Evolutionary conservation across 2,797 vertebrate genomes (phyloP).

Genomic region (Lophotriccus pileatus): DNA sequence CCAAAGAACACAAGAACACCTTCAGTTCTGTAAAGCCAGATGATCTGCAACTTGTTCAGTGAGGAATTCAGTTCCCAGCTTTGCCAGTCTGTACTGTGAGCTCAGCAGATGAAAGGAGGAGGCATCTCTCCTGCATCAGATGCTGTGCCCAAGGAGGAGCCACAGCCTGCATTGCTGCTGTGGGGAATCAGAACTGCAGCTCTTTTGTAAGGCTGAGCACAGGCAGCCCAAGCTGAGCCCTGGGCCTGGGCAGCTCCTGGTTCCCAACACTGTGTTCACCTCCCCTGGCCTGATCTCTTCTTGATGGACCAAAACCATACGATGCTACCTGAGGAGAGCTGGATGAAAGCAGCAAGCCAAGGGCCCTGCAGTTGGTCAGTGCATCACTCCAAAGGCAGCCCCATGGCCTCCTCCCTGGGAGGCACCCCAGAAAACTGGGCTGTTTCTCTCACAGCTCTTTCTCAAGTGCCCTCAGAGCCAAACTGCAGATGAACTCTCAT

Average conservation of each 20-base stretch:
- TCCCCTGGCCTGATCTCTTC: neutral
- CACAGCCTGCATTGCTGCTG: neutral
- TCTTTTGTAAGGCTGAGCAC: neutral
- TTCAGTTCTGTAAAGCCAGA: neutral
- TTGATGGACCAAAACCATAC: rapidly evolving
- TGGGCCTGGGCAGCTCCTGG: neutral
- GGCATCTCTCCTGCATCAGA: neutral
- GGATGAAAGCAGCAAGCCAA: neutral
- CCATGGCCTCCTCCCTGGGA: neutral
- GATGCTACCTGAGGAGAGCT: neutral
- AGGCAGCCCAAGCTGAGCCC: neutral
- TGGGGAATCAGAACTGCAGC: neutral
- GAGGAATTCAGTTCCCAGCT: neutral
- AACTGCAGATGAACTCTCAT: neutral
- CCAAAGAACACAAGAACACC: neutral
- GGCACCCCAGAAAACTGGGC: neutral
- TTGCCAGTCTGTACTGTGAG: neutral
- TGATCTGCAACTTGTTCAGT: neutral
- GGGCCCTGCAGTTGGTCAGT: neutral
- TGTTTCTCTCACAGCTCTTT: neutral
- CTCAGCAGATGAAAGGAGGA: neutral
- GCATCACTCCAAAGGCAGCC: neutral
- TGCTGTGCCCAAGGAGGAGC: neutral
- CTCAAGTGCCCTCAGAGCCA: neutral
- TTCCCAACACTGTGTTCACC: rapidly evolving